These are phyloP conservation scores for Temnopleurus reevesii DNA, from an alignment of 53 echinoderm and acorn worm genomes.

Conservation along the genomic window DNA sequence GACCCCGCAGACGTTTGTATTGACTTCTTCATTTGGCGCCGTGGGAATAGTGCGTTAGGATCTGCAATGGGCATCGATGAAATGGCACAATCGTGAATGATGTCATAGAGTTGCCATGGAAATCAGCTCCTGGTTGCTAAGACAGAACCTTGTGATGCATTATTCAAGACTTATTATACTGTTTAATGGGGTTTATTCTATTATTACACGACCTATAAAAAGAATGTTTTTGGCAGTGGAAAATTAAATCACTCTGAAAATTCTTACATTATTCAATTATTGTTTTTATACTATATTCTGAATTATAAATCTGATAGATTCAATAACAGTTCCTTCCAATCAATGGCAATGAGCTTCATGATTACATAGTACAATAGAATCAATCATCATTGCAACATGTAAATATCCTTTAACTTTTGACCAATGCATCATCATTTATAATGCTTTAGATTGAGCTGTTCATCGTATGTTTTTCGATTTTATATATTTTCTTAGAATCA, in stretches of 20 bases:
- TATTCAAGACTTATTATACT: neutral
- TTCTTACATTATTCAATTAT: neutral
- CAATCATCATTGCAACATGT: neutral
- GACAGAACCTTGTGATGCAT: neutral
- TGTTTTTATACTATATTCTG: too few relatives aligned
- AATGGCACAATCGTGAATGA: conserved; percentile 1
- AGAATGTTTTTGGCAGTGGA: neutral
- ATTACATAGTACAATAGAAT: neutral
- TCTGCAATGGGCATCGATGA: neutral
- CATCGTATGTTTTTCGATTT: too few relatives aligned
- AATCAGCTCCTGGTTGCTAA: neutral
- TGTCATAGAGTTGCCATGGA: conserved; percentile 42
- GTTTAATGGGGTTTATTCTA: neutral
- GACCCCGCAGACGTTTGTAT: neutral
- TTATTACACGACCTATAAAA: conserved; percentile 16
- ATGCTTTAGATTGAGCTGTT: too few relatives aligned
- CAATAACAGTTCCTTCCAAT: neutral
- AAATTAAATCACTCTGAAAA: neutral
- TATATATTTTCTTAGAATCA: too few relatives aligned
- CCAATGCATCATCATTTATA: too few relatives aligned
- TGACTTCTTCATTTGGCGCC: neutral
- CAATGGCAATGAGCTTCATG: neutral
- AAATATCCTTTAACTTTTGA: neutral
- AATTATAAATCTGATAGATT: neutral
- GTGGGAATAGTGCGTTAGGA: neutral